phyloP scores from a whole-genome alignment of 2,888 invertebrate species.

The Blera fallax region DNA sequence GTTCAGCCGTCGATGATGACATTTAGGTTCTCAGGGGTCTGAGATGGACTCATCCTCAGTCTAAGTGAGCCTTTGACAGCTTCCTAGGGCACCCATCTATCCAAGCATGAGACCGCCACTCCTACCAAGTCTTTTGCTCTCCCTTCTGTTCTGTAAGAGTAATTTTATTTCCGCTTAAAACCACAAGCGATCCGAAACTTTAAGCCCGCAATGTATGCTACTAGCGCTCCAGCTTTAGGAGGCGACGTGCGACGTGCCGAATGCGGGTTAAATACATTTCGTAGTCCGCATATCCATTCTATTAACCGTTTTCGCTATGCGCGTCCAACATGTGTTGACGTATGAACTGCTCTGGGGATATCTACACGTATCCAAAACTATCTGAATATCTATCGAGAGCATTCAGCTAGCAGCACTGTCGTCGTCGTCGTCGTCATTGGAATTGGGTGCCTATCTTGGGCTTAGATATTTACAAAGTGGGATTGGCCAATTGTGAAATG shows the following conservation, averaged over 20 bases:
- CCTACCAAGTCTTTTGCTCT: too few relatives aligned
- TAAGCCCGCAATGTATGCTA: neutral
- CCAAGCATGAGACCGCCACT: too few relatives aligned
- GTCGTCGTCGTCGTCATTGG: constrained; percentile 37
- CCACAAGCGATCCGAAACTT: neutral
- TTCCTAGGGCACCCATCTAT: too few relatives aligned
- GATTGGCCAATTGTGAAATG: constrained; percentile 71
- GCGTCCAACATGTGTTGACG: constrained; percentile 53
- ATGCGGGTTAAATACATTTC: constrained; percentile 60
- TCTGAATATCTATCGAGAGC: constrained; percentile 60
- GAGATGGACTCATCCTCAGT: too few relatives aligned
- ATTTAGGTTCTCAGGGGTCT: too few relatives aligned
- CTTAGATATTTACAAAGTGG: constrained; percentile 70
- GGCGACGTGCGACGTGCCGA: constrained; percentile 41
- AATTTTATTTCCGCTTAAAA: neutral
- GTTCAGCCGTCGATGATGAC: too few relatives aligned
- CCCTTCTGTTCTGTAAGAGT: too few relatives aligned
- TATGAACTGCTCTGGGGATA: constrained; percentile 32
- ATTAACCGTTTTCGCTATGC: constrained; percentile 65
- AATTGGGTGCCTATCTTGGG: constrained; percentile 64
- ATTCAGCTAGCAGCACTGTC: constrained; percentile 31
- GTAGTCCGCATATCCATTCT: constrained; percentile 58
- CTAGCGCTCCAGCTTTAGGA: constrained; percentile 11
- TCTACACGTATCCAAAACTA: constrained; percentile 57
- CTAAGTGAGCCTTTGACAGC: too few relatives aligned